Percentiles rank a stretch among this genome's conserved stretches.
Conservation (phyloP, 1,140 invertebrate genomes). For the Zaprionus ornatus region DNA sequence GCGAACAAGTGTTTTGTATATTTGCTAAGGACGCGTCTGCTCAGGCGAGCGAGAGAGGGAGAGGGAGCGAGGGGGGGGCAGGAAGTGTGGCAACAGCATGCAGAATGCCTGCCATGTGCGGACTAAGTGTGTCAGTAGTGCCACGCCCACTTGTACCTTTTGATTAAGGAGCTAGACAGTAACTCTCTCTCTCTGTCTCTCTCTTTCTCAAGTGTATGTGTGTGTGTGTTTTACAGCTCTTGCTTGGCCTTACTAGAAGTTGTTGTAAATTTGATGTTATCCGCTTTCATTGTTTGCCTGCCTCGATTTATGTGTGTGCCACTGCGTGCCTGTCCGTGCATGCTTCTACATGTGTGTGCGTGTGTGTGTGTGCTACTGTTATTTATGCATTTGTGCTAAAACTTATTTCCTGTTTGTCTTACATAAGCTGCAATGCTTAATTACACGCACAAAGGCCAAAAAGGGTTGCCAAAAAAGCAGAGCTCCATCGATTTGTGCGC, state of each 20-base stretch:
- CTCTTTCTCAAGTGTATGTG: conserved; percentile 7
- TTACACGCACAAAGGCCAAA: conserved; percentile 62
- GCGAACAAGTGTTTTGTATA: conserved; percentile 77
- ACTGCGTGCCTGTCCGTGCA: conserved; percentile 21
- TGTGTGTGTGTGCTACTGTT: conserved; percentile 60
- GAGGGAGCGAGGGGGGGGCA: not conserved
- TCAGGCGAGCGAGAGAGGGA: not conserved
- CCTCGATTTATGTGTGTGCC: conserved; percentile 70
- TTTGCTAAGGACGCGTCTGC: conserved; percentile 66
- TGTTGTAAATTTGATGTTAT: conserved; percentile 82
- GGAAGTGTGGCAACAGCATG: conserved; percentile 7
- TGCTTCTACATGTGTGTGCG: conserved; percentile 10
- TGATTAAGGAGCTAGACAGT: conserved; percentile 62
- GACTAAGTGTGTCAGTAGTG: conserved; percentile 72
- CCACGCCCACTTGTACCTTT: conserved; percentile 68
- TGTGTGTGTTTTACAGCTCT: conserved; percentile 43
- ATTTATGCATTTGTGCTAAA: conserved; percentile 78
- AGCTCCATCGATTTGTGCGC: not conserved
- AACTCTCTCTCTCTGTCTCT: not conserved
- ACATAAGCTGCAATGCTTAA: conserved; percentile 79
- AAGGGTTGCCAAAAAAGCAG: not conserved
- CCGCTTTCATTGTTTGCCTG: conserved; percentile 76
- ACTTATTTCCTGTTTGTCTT: conserved; percentile 81
- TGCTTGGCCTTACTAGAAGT: conserved; percentile 57
- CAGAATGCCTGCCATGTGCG: conserved; percentile 1